These are phyloP conservation scores for Prosapia bicincta DNA, from an alignment of 2,888 invertebrate species.

Conservation along the genomic window DNA sequence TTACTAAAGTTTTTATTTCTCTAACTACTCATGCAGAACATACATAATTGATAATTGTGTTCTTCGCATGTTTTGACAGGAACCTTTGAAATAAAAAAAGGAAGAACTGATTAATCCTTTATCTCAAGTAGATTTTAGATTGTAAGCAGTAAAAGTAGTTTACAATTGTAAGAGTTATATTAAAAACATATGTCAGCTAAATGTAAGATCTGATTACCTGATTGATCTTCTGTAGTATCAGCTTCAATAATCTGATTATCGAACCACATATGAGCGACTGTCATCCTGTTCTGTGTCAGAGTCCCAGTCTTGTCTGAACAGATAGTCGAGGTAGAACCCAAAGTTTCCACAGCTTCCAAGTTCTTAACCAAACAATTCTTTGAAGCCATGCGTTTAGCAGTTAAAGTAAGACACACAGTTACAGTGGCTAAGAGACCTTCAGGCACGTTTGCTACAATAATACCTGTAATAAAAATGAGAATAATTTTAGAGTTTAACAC, in stretches of 20 bases:
- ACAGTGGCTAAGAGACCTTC: constrained; percentile 97
- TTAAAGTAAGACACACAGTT: constrained; percentile 96
- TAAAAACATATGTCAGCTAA: too few species aligned
- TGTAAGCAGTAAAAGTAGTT: too few species aligned
- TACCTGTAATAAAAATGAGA: constrained; percentile 56
- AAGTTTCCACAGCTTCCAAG: constrained; percentile 97
- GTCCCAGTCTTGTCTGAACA: constrained; percentile 99
- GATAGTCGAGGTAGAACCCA: constrained; percentile 98
- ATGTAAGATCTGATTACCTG: too few species aligned
- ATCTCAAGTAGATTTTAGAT: too few species aligned
- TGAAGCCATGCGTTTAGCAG: constrained; percentile 98
- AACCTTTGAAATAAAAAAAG: too few species aligned
- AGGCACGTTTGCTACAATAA: constrained; percentile 99
- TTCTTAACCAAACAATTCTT: constrained; percentile 99
- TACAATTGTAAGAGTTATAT: too few species aligned
- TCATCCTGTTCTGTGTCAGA: constrained; percentile 98
- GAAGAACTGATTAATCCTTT: too few species aligned
- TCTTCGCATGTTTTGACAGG: too few species aligned
- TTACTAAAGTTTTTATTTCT: too few species aligned
- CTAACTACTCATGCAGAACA: too few species aligned
- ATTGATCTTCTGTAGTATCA: constrained; percentile 98
- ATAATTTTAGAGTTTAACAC: too few species aligned
- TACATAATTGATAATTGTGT: too few species aligned
- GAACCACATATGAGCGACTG: constrained; percentile 99
- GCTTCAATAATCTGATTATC: constrained; percentile 98